Percentiles rank a stretch among this genome's conserved stretches.
These are phyloP conservation scores for Rhombomys opimus DNA, from an alignment of 2,113 vertebrate species.

Conservation along the genomic window DNA sequence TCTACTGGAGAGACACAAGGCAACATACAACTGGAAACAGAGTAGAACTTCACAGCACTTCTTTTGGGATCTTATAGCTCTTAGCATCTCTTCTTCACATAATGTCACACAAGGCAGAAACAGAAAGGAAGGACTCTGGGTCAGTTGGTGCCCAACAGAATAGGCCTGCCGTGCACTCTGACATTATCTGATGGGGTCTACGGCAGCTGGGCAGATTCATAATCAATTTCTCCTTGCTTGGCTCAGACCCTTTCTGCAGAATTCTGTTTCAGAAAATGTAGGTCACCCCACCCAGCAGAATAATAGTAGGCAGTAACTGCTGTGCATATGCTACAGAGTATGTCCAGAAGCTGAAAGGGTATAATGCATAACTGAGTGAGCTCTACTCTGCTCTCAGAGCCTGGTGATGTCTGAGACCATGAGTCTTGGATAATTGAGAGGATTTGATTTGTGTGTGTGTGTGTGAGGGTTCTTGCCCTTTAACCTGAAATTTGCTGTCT, in stretches of 20 bases:
- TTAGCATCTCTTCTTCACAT: not conserved
- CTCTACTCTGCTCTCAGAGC: not conserved
- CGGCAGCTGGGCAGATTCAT: not conserved
- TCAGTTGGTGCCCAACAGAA: not conserved
- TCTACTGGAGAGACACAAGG: not conserved
- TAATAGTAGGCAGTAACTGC: not conserved
- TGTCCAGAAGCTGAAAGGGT: not conserved
- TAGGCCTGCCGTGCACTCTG: not conserved
- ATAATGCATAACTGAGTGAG: conserved; percentile 21
- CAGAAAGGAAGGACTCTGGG: not conserved
- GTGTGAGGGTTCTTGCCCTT: not conserved
- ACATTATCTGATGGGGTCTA: not conserved
- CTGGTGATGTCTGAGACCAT: not conserved
- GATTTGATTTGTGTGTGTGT: not conserved
- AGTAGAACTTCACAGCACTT: not conserved
- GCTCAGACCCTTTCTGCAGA: not conserved
- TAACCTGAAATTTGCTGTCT: not conserved
- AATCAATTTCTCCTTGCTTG: rapidly evolving
- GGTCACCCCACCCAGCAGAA: conserved; percentile 17
- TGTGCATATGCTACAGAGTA: not conserved
- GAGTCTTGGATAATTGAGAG: not conserved
- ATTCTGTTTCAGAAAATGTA: conserved; percentile 37
- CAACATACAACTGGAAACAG: not conserved
- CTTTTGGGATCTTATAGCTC: not conserved
- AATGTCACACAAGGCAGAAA: not conserved